Base-by-base conservation (phyloP, 2,888 invertebrate genomes). In the Plebejus argus region DNA sequence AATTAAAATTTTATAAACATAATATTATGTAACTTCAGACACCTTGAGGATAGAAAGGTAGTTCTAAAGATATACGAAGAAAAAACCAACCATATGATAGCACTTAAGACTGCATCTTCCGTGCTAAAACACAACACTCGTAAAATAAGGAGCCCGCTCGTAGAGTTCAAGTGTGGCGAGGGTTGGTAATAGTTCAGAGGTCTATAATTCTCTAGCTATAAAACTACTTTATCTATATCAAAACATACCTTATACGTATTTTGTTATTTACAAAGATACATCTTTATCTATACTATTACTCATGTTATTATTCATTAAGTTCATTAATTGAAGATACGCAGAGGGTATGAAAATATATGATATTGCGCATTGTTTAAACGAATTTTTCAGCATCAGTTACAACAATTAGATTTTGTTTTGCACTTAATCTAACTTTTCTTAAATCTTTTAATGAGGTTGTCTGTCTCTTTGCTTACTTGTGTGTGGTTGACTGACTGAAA, bases 111-210 rank as follows among this genome's bases (percentile, higher is more conserved):
- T 56, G 61, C 12, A 28, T 66, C 66, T 15, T 23, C 28, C 28
- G 66, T 18, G 66, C 66, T 28, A 28, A 61, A 66, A 66, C 66
- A 66, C 28, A 66, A 66, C 28, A 66, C 61, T 61, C 23, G 23
- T 23, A 18, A 33, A 66, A 15, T 28, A 33, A 28, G 66, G 15
- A 66, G 28, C 15, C 20, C 66, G 28, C 28, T 33, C 66, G 10
- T 12, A 10, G 66, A 66, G 28, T 15, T 66, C 28, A 66, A 66
- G 66, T 28, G 66, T 20, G 23, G 61, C 61, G 12, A 33, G 33
- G 66, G 66, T 66, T 33, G 66, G 28, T 10, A 10, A 66, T 66
- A 66, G 6, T 15, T 66, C 28, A 66, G 28, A 33, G 20, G 23
- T 66, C 23, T 58, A 58, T 20, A n/a, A n/a, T n/a, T n/a, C 7